Evolutionary conservation across 1,140 invertebrate genomes (phyloP).

Genomic region (Euura lappo): DNA sequence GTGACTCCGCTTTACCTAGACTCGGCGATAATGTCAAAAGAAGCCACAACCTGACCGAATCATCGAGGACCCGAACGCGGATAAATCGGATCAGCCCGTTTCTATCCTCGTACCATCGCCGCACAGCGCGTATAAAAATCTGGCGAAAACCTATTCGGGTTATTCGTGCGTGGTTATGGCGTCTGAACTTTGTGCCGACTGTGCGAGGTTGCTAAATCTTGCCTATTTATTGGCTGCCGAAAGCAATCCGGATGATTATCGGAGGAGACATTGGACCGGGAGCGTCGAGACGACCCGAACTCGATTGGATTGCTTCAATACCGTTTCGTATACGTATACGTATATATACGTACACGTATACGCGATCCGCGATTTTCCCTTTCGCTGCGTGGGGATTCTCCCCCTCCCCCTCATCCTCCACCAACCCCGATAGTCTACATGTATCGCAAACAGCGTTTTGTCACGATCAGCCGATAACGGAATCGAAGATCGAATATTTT

Average conservation of each 20-base stretch:
- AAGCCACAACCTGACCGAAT: not conserved
- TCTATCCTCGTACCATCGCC: too few species aligned
- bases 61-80: not conserved
- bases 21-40: too few species aligned
- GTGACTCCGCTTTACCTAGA: not conserved
- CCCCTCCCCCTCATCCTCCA: not conserved
- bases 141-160: slow-evolving; percentile 42
- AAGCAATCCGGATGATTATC: slow-evolving; percentile 46
- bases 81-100: too few species aligned
- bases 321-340: slow-evolving; percentile 8
- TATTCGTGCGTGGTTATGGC: slow-evolving; percentile 42
- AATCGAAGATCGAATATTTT: not conserved
- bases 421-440: not conserved
- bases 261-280: slow-evolving; percentile 33
- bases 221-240: slow-evolving; percentile 52
- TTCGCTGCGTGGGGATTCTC: not conserved
- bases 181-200: too few species aligned
- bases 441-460: not conserved
- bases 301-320: slow-evolving; percentile 36
- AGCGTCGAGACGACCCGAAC: slow-evolving; percentile 30
- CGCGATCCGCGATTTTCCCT: too few species aligned
- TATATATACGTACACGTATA: too few species aligned
- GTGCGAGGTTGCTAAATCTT: slow-evolving; percentile 40
- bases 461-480: not conserved
- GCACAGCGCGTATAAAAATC: not conserved